Evolutionary conservation across 1,140 invertebrate genomes (phyloP).

Genomic region (Brachionus plicatilis): DNA sequence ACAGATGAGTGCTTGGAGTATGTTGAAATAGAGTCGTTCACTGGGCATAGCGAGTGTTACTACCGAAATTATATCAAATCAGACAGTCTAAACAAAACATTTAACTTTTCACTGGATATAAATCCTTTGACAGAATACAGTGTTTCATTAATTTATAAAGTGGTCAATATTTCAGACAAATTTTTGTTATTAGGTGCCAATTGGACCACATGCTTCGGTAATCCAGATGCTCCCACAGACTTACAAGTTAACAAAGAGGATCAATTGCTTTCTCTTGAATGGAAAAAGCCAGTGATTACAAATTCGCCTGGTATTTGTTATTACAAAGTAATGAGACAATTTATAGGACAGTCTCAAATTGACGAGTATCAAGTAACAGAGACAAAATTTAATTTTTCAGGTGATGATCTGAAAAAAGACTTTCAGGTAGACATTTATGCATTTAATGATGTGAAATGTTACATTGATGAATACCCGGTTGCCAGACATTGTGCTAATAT

Average conservation of each 20-base stretch:
- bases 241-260: not conserved
- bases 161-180: not conserved
- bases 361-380: not conserved
- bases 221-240: not conserved
- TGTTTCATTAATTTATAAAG: not conserved
- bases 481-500: not conserved
- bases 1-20: not conserved
- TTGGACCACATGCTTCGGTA: not conserved
- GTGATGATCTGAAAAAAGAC: not conserved
- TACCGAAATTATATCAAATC: not conserved
- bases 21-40: not conserved
- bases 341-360: not conserved
- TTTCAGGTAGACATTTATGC: slow-evolving; percentile 7
- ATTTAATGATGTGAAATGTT: not conserved
- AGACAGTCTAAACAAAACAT: not conserved
- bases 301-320: not conserved
- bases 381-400: slow-evolving; percentile 9
- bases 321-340: slow-evolving; percentile 4
- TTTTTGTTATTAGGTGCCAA: not conserved
- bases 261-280: not conserved
- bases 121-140: not conserved
- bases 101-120: not conserved
- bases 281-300: not conserved
- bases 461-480: not conserved
- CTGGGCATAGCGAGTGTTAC: not conserved